phyloP scores from a whole-genome alignment of 2,113 vertebrate species.

The Garra rufa region DNA sequence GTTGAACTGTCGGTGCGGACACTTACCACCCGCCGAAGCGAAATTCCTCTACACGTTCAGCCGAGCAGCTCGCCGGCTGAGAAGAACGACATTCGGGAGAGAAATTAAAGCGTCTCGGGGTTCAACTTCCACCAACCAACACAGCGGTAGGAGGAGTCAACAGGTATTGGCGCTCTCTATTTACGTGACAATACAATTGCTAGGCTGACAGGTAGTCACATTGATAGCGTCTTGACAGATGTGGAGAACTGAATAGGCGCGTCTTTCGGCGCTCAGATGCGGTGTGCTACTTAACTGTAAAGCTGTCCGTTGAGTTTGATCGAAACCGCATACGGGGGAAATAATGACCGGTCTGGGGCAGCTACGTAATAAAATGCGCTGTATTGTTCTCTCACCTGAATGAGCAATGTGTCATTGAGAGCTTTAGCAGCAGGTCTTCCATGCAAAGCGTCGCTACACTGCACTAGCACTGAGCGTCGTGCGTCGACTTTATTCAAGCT shows the following conservation, averaged over 20 bases:
- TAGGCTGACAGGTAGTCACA: slow-evolving; percentile 41
- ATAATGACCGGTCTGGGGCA: slow-evolving; percentile 10
- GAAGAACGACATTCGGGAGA: background rate
- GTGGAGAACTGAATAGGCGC: slow-evolving; percentile 14
- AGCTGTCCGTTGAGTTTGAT: slow-evolving; percentile 21
- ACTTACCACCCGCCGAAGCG: background rate
- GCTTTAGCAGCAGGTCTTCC: slow-evolving; percentile 6
- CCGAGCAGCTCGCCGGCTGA: background rate
- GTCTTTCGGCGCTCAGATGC: slow-evolving; percentile 30
- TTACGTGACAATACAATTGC: slow-evolving; percentile 23
- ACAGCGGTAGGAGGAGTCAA: slow-evolving; percentile 79
- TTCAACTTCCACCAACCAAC: slow-evolving; percentile 66
- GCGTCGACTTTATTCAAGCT: background rate
- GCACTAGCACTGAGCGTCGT: too few relatives aligned
- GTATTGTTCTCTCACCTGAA: slow-evolving; percentile 35
- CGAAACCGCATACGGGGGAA: slow-evolving; percentile 29
- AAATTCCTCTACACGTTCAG: background rate
- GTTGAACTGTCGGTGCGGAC: background rate
- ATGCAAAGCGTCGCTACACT: background rate
- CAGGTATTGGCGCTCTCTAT: slow-evolving; percentile 68
- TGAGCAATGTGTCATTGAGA: slow-evolving; percentile 18
- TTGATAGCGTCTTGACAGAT: slow-evolving; percentile 36
- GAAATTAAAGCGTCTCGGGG: slow-evolving; percentile 53
- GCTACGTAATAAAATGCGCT: slow-evolving; percentile 24
- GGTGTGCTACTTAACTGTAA: slow-evolving; percentile 25